These are phyloP conservation scores for Monoplex corrugatus DNA, from an alignment of 2,888 invertebrate genomes.

Conservation along the genomic window DNA sequence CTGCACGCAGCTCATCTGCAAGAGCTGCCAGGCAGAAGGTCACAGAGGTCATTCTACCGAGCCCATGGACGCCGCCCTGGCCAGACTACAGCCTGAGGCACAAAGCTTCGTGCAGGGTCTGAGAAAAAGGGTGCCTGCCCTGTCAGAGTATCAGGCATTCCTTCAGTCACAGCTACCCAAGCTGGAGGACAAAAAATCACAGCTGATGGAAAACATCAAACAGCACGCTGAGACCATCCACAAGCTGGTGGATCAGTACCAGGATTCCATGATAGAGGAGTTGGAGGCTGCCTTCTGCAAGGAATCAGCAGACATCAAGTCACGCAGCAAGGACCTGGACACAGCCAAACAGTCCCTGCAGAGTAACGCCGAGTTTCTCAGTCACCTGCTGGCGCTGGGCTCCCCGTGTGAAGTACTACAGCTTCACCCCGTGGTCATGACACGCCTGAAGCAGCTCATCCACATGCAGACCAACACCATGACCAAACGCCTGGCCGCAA, in stretches of 20 bases:
- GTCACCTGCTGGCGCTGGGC: slow-evolving; percentile 65
- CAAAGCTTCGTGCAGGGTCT: slow-evolving; percentile 66
- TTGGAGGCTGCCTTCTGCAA: slow-evolving; percentile 60
- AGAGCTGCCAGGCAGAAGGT: slow-evolving; percentile 65
- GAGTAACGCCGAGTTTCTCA: slow-evolving; percentile 64
- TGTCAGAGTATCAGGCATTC: slow-evolving; percentile 68
- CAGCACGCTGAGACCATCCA: slow-evolving; percentile 70
- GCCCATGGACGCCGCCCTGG: slow-evolving; percentile 59
- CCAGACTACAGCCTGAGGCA: slow-evolving; percentile 44
- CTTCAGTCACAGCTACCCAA: slow-evolving; percentile 66
- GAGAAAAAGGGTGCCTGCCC: slow-evolving; percentile 63
- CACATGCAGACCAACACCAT: slow-evolving; percentile 69
- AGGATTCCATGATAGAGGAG: slow-evolving; percentile 57
- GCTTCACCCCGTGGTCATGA: slow-evolving; percentile 64
- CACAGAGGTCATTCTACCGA: slow-evolving; percentile 66
- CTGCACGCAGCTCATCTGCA: slow-evolving; percentile 70
- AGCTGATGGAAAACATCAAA: slow-evolving; percentile 61
- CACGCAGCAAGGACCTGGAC: slow-evolving; percentile 62
- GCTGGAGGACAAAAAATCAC: slow-evolving; percentile 59
- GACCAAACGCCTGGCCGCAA: slow-evolving; percentile 61
- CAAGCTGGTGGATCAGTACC: slow-evolving; percentile 69
- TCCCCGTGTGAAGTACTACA: slow-evolving; percentile 71
- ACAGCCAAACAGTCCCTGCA: slow-evolving; percentile 62
- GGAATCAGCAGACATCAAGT: slow-evolving; percentile 61
- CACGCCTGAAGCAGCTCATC: slow-evolving; percentile 68